Base-by-base conservation (phyloP, 2,113 vertebrate genomes). In the Cheilinus undulatus region DNA sequence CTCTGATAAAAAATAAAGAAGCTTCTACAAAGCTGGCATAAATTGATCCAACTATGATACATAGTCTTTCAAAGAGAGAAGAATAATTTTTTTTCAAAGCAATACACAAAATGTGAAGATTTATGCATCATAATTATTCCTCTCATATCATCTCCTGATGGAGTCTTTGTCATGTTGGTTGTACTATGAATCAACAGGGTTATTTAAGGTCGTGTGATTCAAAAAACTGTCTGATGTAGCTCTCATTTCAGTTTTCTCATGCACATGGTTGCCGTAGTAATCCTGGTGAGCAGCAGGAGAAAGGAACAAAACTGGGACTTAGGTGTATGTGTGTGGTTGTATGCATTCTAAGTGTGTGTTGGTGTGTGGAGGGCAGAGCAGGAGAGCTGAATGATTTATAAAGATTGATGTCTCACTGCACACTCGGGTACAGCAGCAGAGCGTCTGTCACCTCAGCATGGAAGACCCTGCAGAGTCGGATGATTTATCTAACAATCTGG, bases 341-440 rank as follows among this genome's bases (percentile, higher is more conserved):
- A 14, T 26, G 8, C 7, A 8, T 28, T n/a, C n/a, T n/a, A n/a
- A n/a, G 32, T 48, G 28, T 4, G 62, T 64, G 46, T 66, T 19
- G 62, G 71, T 20, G 63, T 40, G 78, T 66, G 68, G 30, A 82
- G 69, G 72, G 50, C 76, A 73, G 54, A 75, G 73, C 75, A 32
- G 65, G 65, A 69, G 80, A 84, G n/a, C 72, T 87, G 87, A 85
- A 88, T 87, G 84, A 89, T 91, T 84, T 86, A 84, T 88, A 82
- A 76, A 80, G 84, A 87, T 76, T 86, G 84, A 88, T 89, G 85
- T 70, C 69, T 79, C 13, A 17, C 74, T 64, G 76, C 43, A 61
- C 43, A 61, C 48, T 51, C 6, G 40, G 68, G 58, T 66, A 60
- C 53, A 78, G 57, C 86, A 60, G 74, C 76, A 28, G 46, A 34